Evolutionary conservation across 2,888 invertebrate species (phyloP).

Genomic region (Acanthococcus lagerstroemiae): DNA sequence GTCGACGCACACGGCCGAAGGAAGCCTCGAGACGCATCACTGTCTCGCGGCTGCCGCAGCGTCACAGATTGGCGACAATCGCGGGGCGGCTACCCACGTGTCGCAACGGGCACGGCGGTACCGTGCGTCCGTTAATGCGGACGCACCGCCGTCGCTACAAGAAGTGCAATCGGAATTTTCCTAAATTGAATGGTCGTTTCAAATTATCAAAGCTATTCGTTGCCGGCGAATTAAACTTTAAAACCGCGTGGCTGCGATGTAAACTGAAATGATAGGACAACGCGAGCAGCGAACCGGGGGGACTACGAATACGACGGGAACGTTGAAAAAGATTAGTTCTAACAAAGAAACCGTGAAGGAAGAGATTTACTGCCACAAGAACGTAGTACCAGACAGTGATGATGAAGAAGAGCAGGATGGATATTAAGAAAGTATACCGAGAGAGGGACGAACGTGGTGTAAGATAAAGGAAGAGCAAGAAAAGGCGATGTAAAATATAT

Average conservation of each 20-base stretch:
- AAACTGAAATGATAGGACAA: not conserved
- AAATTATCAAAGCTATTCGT: constrained; percentile 14
- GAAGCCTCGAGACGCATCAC: too few relatives aligned
- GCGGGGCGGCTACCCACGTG: not conserved
- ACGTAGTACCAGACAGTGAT: constrained; percentile 5
- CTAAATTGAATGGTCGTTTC: constrained; percentile 12
- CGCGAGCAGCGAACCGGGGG: not conserved
- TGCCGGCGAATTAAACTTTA: constrained; percentile 6
- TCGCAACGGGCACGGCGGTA: too few relatives aligned
- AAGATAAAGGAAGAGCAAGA: constrained; percentile 1
- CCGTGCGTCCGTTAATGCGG: too few relatives aligned
- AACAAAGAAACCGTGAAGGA: constrained; percentile 15
- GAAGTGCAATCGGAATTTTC: constrained; percentile 1
- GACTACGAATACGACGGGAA: not conserved
- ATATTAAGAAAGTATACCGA: not conserved
- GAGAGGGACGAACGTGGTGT: not conserved
- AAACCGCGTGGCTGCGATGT: constrained; percentile 1
- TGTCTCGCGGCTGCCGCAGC: too few relatives aligned
- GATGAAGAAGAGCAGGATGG: constrained; percentile 3
- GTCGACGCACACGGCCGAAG: too few relatives aligned
- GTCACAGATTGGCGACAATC: not conserved
- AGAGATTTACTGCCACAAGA: constrained; percentile 18
- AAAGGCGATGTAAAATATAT: constrained; percentile 14
- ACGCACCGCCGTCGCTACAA: too few relatives aligned
- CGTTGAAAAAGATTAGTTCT: constrained; percentile 21